A percentile compares a stretch with the other conserved stretches of the same genome.
Conservation (phyloP, 2,113 vertebrate species). For the Phyllopteryx taeniolatus region DNA sequence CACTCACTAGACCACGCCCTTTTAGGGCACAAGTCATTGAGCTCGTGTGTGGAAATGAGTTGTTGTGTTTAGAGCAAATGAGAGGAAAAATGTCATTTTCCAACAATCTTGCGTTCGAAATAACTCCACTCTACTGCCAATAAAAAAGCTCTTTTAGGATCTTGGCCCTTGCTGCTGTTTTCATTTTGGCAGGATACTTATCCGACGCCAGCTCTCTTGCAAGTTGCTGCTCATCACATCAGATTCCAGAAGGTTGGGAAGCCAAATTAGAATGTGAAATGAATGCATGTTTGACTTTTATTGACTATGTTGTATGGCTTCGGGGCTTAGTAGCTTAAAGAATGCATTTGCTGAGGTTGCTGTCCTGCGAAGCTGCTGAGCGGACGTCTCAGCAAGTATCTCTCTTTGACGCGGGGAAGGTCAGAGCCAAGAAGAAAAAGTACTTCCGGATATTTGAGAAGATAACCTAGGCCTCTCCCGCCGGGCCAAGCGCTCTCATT, state of each 20-base stretch:
- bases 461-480: conserved; percentile 68
- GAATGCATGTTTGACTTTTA: conserved; percentile 9
- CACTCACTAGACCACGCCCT: too few relatives aligned
- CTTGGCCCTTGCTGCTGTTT: conserved; percentile 9
- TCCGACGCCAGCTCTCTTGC: conserved; percentile 7
- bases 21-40: background rate
- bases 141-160: conserved; percentile 2
- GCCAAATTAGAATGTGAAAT: conserved; percentile 7
- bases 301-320: conserved; percentile 22
- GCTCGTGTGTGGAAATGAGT: background rate
- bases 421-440: conserved; percentile 58
- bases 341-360: conserved; percentile 46
- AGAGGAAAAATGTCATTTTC: background rate
- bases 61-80: background rate
- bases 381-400: conserved; percentile 58
- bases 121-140: conserved; percentile 4
- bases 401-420: conserved; percentile 64
- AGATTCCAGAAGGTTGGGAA: background rate
- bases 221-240: conserved; percentile 8
- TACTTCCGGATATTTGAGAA: conserved; percentile 77
- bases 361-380: conserved; percentile 54
- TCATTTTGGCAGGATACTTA: conserved; percentile 6
- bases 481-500: conserved; percentile 50
- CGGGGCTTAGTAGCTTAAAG: conserved; percentile 26
- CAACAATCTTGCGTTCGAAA: background rate